Evolutionary conservation across 2,113 vertebrate genomes (phyloP), one percentile per base, ranked within the genome.

Genomic region (Sylvilagus bachmani): DNA sequence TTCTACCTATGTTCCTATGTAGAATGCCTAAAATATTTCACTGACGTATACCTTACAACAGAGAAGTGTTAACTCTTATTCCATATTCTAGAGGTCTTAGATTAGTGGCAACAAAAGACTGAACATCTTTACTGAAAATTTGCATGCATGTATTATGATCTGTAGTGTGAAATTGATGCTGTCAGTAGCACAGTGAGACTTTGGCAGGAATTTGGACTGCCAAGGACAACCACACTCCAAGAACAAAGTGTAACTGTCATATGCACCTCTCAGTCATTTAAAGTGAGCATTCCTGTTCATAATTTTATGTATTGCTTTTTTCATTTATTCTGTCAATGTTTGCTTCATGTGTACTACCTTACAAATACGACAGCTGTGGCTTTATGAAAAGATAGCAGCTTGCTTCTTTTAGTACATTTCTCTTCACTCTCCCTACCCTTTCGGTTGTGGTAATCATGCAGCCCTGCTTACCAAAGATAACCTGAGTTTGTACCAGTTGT

Each of bases 271-370:
- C 13, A 10, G 22, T 31, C n/a, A 25, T 82, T 61, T 86, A 27
- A 36, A 8, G 5, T 61, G 53, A 86, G 21, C 51, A 73, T 64
- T 74, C 53, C 62, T 58, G 3, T 83, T 25, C 21, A 3, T 71
- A 33, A 19, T 44, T 29, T 91, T 16, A 21, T 33, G 12, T 58
- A 27, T 73, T 91, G 24, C 71, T 51, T 69, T 80, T 5, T 36
- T 85, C 31, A 69, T 92, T 93, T 86, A n/a, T 49, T 95, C 51
- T 74, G 22, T 27, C 83, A 62, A 74, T 67, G n/a, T 64, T 89
- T 84, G 22, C 36, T 66, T 64, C 2, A 6, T 84, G 24, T 82
- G 3, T 74, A 33, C 55, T 53, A 53, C 4, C 36, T 36, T 67
- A 51, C 38, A 49, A 64, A 8, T 11, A 64, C 24, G 38, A 29